A percentile compares a stretch with the other conserved stretches of the same genome.
These are phyloP conservation scores for Lepus europaeus DNA, from an alignment of 2,113 vertebrate genomes.

Conservation along the genomic window DNA sequence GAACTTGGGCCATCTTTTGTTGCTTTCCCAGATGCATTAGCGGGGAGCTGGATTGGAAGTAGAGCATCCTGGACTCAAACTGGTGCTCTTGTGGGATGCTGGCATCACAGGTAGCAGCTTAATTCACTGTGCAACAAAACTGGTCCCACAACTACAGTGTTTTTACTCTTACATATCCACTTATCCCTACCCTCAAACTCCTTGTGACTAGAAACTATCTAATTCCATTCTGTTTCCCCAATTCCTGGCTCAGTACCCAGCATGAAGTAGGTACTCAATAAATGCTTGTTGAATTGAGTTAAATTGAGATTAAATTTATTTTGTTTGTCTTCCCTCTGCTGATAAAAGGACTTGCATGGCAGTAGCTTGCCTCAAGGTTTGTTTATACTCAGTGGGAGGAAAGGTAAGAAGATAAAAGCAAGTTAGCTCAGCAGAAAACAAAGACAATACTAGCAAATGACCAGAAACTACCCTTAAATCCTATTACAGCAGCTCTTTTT, in stretches of 20 bases:
- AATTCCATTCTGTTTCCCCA: background rate
- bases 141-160: background rate
- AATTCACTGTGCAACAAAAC: no score
- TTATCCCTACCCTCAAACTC: background rate
- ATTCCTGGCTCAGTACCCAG: background rate
- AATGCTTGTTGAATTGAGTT: conserved; percentile 16
- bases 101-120: no score
- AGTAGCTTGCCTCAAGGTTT: conserved; percentile 56
- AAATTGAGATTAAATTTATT: conserved; percentile 64
- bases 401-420: conserved; percentile 60
- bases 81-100: no score
- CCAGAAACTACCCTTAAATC: conserved; percentile 28
- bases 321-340: conserved; percentile 28
- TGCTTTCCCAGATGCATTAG: no score
- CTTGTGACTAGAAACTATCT: background rate
- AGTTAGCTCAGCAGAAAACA: conserved; percentile 31
- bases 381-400: conserved; percentile 42
- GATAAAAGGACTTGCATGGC: conserved; percentile 19
- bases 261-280: conserved; percentile 28
- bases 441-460: conserved; percentile 14
- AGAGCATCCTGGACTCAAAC: no score
- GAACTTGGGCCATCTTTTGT: no score
- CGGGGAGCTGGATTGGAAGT: no score
- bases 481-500: background rate
- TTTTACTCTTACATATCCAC: background rate